phyloP scores from a whole-genome alignment of 1,140 invertebrate species.

The Hetaerina americana region DNA sequence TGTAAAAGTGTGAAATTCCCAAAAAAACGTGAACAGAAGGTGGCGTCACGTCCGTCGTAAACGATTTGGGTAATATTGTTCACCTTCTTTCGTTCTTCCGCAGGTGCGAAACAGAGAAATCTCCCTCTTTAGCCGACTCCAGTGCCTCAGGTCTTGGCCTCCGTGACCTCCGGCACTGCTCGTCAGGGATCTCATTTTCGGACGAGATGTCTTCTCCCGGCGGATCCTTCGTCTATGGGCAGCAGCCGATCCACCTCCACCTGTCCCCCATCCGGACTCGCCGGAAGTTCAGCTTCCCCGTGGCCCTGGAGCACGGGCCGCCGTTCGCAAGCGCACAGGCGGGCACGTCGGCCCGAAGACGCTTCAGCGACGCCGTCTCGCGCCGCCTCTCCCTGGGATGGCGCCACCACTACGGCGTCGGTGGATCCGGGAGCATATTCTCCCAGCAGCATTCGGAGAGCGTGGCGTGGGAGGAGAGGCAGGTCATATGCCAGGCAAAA shows the following conservation, averaged over 20 bases:
- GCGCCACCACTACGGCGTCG: constrained; percentile 20
- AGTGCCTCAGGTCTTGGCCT: neutral
- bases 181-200: neutral
- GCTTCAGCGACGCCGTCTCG: constrained; percentile 51
- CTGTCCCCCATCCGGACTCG: constrained; percentile 4
- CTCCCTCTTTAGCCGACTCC: neutral
- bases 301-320: constrained; percentile 25
- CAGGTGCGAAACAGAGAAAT: neutral
- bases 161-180: neutral
- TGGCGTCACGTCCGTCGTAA: too few species aligned
- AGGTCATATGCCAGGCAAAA: constrained; percentile 35
- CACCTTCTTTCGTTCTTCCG: too few species aligned
- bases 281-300: constrained; percentile 42
- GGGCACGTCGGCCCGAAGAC: constrained; percentile 29
- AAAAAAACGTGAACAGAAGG: too few species aligned
- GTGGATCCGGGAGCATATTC: neutral
- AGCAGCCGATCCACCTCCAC: neutral
- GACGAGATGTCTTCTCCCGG: neutral
- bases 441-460: constrained; percentile 38
- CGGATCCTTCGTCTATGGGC: neutral
- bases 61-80: too few species aligned
- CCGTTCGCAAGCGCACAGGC: constrained; percentile 17
- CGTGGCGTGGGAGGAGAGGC: constrained; percentile 28
- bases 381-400: constrained; percentile 51
- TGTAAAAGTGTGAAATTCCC: too few species aligned